Base-by-base conservation (phyloP, 2,797 vertebrate species). In the Benthosema pterotum region DNA sequence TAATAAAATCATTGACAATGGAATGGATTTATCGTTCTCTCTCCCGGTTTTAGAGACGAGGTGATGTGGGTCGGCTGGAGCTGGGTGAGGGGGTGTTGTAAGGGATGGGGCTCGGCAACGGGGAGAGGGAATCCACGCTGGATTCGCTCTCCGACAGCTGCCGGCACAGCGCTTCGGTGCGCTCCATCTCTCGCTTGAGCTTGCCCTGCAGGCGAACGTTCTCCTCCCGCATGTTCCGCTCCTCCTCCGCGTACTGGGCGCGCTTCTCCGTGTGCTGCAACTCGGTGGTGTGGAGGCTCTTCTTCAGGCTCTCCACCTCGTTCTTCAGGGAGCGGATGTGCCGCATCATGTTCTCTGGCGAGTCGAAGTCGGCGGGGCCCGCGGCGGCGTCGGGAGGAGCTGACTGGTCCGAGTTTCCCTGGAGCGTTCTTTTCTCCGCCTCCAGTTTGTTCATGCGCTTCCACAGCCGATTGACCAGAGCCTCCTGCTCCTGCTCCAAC, bases 301-400 rank as follows among this genome's bases (percentile, higher is more conserved):
- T 98, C 93, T 99, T 99, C 76, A 99, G 94, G 73, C 97, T 91
- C 77, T 99, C 98, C 80, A 99, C 97, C 86, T 99, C 98, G 11
- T 97, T 98, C 93, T 99, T 99, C 67, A 99, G 90, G 91, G 98
- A 99, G 74, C 98, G 93, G 93, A 99, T 99, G 91, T 99, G 98
- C 72, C 97, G 94, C 98, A 99, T 98, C 98, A 99, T 99, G 89
- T 99, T 99, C 91, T 99, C 98, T 1, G 97, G 98, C 42, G 98
- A 99, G 89, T 99, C 98, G 14, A 99, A 98, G 89, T 99, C 98
- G 97, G 99, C 99, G 74, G 98, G 98, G 89, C 99, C 98, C 98
- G 99, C 99, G 74, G 98, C 98, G 92, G 99, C 95, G 61, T 99
- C 97, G 0, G 98, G 97, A 25, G 97, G 97, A 75, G 98, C 98